Evolutionary conservation across 2,888 invertebrate species (phyloP), one percentile per base, ranked within the genome.

Genomic region (Doris montereyensis): DNA sequence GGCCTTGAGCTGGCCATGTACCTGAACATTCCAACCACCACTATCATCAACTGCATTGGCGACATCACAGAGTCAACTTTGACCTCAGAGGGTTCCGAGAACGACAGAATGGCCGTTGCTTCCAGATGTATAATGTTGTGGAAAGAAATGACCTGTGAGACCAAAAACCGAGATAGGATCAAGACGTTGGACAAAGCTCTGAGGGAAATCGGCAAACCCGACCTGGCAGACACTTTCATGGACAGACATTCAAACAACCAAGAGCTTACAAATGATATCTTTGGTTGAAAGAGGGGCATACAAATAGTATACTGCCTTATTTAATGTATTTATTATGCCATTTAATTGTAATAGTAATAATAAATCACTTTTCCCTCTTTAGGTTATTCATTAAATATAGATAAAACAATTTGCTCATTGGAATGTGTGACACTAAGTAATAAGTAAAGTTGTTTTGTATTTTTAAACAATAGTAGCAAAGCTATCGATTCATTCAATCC

Each of bases 81-180:
- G 58, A 58, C 71, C 8, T 58, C 65, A 13, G 83, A 83, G 21
- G 80, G 77, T 24, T 70, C 74, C 4, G 77, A 77, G 24, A 35
- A 28, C 0, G 60, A 77, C n/a, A 67, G 75, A 32, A 21, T 72
- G n/a, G 67, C 78, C 1, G 82, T 84, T 52, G 81, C 85, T 1
- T 84, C 85, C 30, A 84, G 81, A 60, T 84, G 81, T 73, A 75
- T 87, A 17, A 81, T 88, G 21, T 57, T 86, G 24, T 88, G 88
- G 88, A 86, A 87, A 62, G 74, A 78, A 13, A 62, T 84, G 30
- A 83, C 86, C 5, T 81, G 82, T 28, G 81, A 83, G 1, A 80
- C 82, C 1, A 88, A 88, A 79, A 86, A 87, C 32, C 84, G 82
- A 35, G 88, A 88, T 3, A 84, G 87, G 70, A 83, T 88, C 0